Evolutionary conservation across 2,888 invertebrate species (phyloP), one percentile per base, ranked within the genome.

Genomic region (Hedya salicella): DNA sequence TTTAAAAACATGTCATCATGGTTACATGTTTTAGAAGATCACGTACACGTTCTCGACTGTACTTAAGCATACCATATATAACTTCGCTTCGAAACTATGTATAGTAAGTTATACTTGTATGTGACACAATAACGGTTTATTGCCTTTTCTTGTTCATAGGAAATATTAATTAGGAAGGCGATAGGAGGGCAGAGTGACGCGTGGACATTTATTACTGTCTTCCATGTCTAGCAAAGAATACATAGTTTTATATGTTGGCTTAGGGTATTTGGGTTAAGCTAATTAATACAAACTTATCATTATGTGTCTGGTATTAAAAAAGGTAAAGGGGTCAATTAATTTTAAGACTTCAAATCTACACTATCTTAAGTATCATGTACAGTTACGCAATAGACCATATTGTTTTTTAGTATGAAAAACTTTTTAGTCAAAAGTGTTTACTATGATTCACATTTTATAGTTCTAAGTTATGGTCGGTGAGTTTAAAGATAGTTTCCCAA

Each of bases 111-210:
- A 53, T 39, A 48, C 50, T 46, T 65, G 39, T 61, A 67, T 46
- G 53, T 62, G 62, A 67, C 67, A 59, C 49, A 67, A 62, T 70
- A 68, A 67, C 71, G 72, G 69, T 72, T 73, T 72, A 74, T 76
- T 73, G 75, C 71, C 70, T 73, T 69, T 53, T 62, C 69, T 68
- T 73, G 69, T 72, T 72, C 68, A 68, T 69, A 73, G 75, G 72
- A 79, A 75, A 77, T 79, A 80, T 79, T 72, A 74, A 74, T 74
- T 74, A 79, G 74, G 72, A 71, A 69, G 64, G 57, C 69, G 71
- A 73, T 69, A 71, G 66, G 60, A 69, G 70, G 69, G 70, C 71
- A 71, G 72, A 69, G 71, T 65, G 64, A 60, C 65, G 67, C 69
- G 69, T n/a, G 69, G 74, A 79, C 74, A 75, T 77, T 79, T 73